A percentile compares a stretch with the other conserved stretches of the same genome.
phyloP scores from a whole-genome alignment of 2,888 invertebrate species.

The Diachrysia chrysitis region DNA sequence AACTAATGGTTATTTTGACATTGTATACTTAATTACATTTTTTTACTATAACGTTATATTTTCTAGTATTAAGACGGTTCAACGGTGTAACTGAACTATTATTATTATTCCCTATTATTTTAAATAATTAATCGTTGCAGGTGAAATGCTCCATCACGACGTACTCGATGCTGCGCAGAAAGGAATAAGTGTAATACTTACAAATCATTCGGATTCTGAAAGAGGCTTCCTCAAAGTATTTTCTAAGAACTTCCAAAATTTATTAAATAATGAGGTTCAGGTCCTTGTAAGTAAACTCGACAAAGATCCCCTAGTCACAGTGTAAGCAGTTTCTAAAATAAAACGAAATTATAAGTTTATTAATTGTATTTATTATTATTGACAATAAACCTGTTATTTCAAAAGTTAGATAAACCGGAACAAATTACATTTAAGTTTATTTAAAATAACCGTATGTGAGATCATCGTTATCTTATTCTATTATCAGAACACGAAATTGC shows the following conservation, averaged over 20 bases:
- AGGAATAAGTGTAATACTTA: constrained; percentile 94
- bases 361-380: constrained; percentile 57
- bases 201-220: constrained; percentile 98
- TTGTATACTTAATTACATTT: no score
- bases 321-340: constrained; percentile 77
- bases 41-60: no score
- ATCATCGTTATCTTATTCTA: constrained; percentile 80
- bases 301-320: constrained; percentile 93
- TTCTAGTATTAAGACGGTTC: no score
- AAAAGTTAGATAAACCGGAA: constrained; percentile 44
- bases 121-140: constrained; percentile 63
- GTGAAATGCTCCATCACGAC: constrained; percentile 98
- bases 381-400: constrained; percentile 43
- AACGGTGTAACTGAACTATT: no score
- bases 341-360: constrained; percentile 37
- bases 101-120: no score
- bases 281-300: constrained; percentile 93
- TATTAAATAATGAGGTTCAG: constrained; percentile 86
- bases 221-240: constrained; percentile 94
- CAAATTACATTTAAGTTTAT: constrained; percentile 34
- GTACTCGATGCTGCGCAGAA: constrained; percentile 95
- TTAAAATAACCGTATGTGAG: constrained; percentile 73
- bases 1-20: no score
- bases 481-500: constrained; percentile 46
- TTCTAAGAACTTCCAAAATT: constrained; percentile 71